Percentiles rank a stretch among this genome's conserved stretches.
Conservation (phyloP, 2,888 invertebrate genomes). For the Pinctada fucata region DNA sequence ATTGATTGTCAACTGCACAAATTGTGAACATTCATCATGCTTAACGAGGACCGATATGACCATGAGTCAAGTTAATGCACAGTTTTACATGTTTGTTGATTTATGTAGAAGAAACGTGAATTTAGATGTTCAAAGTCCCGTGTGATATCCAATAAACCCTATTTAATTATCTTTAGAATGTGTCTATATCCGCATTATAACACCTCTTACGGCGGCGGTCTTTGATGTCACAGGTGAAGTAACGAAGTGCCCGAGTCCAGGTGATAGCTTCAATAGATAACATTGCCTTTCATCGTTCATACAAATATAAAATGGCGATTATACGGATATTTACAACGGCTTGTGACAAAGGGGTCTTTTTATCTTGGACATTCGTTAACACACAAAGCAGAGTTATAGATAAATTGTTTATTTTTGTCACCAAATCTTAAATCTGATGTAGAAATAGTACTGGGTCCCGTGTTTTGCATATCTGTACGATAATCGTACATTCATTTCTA, state of each 20-base stretch:
- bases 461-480: too few species aligned
- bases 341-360: neutral
- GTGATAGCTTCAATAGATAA: constrained; percentile 9
- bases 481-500: too few species aligned
- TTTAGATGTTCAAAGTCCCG: constrained; percentile 6
- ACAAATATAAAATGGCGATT: constrained; percentile 6
- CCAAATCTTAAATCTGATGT: neutral
- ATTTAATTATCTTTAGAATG: constrained; percentile 16
- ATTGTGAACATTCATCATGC: neutral
- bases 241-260: constrained; percentile 8
- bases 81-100: neutral
- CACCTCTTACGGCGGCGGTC: constrained; percentile 12
- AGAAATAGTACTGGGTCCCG: too few species aligned
- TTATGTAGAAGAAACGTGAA: neutral
- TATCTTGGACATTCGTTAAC: neutral
- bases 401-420: constrained; percentile 15
- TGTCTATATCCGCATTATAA: constrained; percentile 18
- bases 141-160: constrained; percentile 12
- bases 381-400: neutral
- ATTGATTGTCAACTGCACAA: neutral
- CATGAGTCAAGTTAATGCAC: too few species aligned
- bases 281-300: constrained; percentile 7
- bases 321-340: constrained; percentile 8
- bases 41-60: too few species aligned
- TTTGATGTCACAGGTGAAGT: constrained; percentile 18